Percentiles rank a stretch among this genome's conserved stretches.
These are phyloP conservation scores for Seladonia tumulorum DNA, from an alignment of 2,888 invertebrate species.

Conservation along the genomic window DNA sequence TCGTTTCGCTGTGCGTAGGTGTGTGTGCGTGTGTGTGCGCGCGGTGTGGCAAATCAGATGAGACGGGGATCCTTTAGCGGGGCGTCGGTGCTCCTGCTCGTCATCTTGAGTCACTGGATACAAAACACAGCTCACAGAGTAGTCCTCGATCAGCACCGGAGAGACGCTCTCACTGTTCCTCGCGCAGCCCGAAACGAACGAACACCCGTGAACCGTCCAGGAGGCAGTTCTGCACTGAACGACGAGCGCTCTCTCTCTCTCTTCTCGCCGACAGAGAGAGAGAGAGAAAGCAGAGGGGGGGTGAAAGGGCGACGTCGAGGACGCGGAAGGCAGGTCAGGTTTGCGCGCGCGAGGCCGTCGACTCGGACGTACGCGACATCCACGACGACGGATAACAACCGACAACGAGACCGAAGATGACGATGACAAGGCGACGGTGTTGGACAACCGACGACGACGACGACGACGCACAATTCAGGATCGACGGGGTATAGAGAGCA, in stretches of 20 bases:
- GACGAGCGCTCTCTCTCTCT: neutral
- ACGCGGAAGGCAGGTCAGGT: conserved; percentile 22
- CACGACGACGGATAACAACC: neutral
- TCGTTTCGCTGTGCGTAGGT: neutral
- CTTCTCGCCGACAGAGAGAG: neutral
- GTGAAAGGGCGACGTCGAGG: conserved; percentile 3
- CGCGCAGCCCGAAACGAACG: neutral
- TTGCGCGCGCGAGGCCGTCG: conserved; percentile 7
- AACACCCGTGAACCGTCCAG: neutral
- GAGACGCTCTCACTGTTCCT: neutral
- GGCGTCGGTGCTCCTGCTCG: conserved; percentile 39
- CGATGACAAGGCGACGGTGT: neutral
- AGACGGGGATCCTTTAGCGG: conserved; percentile 20
- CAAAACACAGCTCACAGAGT: conserved; percentile 1
- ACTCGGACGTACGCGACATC: neutral
- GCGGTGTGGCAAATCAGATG: conserved; percentile 39
- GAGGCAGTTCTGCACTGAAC: conserved; percentile 10
- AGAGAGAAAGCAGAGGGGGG: neutral
- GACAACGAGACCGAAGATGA: neutral
- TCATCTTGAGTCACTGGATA: conserved; percentile 30
- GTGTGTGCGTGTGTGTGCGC: neutral
- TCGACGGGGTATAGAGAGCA: neutral
- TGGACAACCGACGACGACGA: neutral
- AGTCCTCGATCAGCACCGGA: conserved; percentile 5
- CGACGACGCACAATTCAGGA: neutral